Evolutionary conservation across 1,140 invertebrate species (phyloP).

Genomic region (Periplaneta americana): DNA sequence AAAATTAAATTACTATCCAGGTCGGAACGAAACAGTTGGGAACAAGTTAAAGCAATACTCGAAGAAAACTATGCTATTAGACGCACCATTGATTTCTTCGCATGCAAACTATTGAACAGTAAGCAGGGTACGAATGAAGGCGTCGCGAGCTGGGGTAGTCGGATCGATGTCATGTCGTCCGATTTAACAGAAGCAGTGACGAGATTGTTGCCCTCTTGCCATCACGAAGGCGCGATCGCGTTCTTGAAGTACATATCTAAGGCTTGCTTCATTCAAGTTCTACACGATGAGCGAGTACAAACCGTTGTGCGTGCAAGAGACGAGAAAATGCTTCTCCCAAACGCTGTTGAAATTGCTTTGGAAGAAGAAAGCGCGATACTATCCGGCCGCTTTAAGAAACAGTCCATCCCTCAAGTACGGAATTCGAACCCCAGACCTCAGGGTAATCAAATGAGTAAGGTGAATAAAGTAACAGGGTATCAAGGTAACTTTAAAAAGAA

Average conservation of each 20-base stretch:
- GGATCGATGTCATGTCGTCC: background rate
- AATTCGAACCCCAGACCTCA: too few species aligned
- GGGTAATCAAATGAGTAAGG: too few species aligned
- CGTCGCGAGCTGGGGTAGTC: background rate
- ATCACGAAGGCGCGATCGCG: background rate
- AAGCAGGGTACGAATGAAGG: background rate
- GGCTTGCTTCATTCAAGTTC: background rate
- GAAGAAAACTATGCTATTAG: background rate
- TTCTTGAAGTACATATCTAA: background rate
- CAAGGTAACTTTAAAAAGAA: too few species aligned
- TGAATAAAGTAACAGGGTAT: too few species aligned
- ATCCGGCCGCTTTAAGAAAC: too few species aligned
- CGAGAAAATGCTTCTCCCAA: background rate
- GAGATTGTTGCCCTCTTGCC: background rate
- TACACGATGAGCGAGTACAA: background rate
- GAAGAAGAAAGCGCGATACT: background rate
- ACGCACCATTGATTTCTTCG: background rate
- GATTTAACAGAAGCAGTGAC: background rate
- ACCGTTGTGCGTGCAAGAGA: background rate
- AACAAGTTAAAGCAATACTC: background rate
- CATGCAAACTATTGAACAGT: background rate
- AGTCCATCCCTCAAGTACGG: too few species aligned
- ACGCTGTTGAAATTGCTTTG: background rate
- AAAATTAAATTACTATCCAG: background rate
- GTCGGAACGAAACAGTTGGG: background rate